These are phyloP conservation scores for Micropoecilia bifurca DNA, from an alignment of 2,797 vertebrate genomes.

Conservation along the genomic window DNA sequence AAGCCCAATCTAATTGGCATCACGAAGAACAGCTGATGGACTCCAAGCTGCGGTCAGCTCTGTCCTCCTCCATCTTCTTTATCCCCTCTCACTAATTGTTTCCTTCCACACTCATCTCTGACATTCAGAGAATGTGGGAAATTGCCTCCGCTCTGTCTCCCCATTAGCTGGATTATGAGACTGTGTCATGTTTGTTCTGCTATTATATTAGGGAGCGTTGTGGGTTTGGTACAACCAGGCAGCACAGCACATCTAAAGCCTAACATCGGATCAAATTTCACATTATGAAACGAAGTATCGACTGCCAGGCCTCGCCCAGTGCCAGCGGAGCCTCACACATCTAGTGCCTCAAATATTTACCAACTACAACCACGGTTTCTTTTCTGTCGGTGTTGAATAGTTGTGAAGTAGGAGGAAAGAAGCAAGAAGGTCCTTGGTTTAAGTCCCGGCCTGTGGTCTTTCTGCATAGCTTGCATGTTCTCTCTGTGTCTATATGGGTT, in stretches of 20 bases:
- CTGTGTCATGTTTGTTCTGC: constrained; percentile 37
- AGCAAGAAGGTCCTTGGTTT: too few relatives aligned
- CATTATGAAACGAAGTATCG: constrained; percentile 50
- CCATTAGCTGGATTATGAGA: constrained; percentile 44
- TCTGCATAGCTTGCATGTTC: too few relatives aligned
- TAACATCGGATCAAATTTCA: constrained; percentile 31
- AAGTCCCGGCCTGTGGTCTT: too few relatives aligned
- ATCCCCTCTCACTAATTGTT: constrained; percentile 55
- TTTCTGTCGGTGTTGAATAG: not conserved
- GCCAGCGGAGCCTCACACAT: constrained; percentile 47
- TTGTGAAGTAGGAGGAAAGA: not conserved
- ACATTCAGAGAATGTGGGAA: constrained; percentile 54
- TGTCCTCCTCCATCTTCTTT: constrained; percentile 40
- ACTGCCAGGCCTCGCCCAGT: constrained; percentile 35
- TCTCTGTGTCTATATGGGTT: too few relatives aligned
- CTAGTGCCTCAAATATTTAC: constrained; percentile 9
- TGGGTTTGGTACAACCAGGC: constrained; percentile 24
- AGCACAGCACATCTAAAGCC: constrained; percentile 20
- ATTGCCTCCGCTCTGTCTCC: constrained; percentile 26
- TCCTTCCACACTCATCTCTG: constrained; percentile 57
- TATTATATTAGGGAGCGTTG: constrained; percentile 25
- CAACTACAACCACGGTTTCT: not conserved
- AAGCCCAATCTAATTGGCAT: constrained; percentile 55
- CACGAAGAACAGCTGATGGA: constrained; percentile 56
- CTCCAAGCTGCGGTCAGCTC: constrained; percentile 46